Evolutionary conservation across 2,888 invertebrate species (phyloP).

Genomic region (Amorpha juglandis): DNA sequence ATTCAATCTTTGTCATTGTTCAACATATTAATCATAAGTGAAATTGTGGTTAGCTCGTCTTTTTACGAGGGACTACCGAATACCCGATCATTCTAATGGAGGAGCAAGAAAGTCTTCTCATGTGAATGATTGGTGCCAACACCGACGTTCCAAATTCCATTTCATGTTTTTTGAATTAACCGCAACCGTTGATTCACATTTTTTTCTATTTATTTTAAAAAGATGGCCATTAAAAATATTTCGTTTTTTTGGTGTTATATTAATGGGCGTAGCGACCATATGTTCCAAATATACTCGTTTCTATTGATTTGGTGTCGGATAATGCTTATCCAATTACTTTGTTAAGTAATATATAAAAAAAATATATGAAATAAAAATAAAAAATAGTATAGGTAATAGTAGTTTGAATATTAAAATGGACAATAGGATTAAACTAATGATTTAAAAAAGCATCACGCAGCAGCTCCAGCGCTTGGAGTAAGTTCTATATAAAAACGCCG

Average conservation of each 20-base stretch:
- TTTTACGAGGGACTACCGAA: conserved; percentile 7
- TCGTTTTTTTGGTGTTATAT: no score
- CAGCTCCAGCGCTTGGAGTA: neutral
- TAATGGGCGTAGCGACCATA: no score
- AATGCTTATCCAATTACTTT: no score
- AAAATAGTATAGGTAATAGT: no score
- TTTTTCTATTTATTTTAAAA: no score
- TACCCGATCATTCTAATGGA: conserved; percentile 2
- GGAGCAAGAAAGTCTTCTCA: conserved; percentile 17
- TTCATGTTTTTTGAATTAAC: neutral
- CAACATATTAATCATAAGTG: conserved; percentile 65
- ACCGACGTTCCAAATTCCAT: conserved; percentile 12
- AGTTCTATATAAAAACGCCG: neutral
- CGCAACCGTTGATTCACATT: neutral
- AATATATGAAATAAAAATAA: no score
- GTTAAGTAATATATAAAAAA: no score
- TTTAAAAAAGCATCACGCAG: conserved; percentile 3
- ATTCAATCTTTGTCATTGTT: conserved; percentile 63
- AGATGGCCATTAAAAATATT: no score
- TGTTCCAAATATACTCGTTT: no score
- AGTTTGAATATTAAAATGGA: neutral
- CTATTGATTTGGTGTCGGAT: no score
- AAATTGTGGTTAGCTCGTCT: conserved; percentile 49
- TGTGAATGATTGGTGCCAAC: conserved; percentile 14
- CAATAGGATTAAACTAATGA: neutral